Evolutionary conservation across 2,888 invertebrate species (phyloP).

Genomic region (Tetragonisca angustula): DNA sequence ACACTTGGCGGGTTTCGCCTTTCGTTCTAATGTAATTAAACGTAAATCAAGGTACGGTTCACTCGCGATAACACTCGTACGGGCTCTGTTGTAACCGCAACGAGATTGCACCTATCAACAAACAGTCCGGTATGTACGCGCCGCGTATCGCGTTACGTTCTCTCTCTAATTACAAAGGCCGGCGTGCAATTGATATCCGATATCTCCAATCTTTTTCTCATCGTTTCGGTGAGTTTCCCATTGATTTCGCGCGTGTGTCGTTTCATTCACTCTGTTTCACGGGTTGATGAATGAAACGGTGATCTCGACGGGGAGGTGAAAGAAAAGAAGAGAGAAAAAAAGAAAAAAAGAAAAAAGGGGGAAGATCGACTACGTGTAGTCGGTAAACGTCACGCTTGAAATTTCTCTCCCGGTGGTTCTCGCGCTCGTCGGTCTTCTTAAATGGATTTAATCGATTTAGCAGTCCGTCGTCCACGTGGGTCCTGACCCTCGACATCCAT

Average conservation of each 20-base stretch:
- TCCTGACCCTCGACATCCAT: slow-evolving; percentile 51
- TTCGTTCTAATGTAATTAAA: slow-evolving; percentile 41
- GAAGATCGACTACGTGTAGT: not conserved
- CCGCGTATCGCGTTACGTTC: not conserved
- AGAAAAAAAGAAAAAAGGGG: no score
- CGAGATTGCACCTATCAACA: slow-evolving; percentile 51
- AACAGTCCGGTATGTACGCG: slow-evolving; percentile 2
- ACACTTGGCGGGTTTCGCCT: slow-evolving; percentile 35
- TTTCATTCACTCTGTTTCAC: not conserved
- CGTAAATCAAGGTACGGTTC: slow-evolving; percentile 34
- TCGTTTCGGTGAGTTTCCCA: not conserved
- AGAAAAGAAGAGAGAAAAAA: not conserved
- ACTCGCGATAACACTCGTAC: slow-evolving; percentile 34
- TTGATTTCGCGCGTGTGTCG: not conserved
- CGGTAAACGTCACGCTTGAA: slow-evolving; percentile 8
- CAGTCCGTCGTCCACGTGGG: slow-evolving; percentile 47
- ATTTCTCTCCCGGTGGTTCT: slow-evolving; percentile 42
- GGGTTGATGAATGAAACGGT: not conserved
- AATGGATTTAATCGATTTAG: slow-evolving; percentile 67
- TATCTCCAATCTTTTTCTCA: not conserved
- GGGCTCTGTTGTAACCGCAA: slow-evolving; percentile 36
- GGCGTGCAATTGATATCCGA: not conserved
- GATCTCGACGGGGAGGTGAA: not conserved
- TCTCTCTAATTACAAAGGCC: not conserved
- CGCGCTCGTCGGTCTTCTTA: slow-evolving; percentile 46